These are phyloP conservation scores for Drosophila acutilabella DNA, from an alignment of 2,888 invertebrate species.

Conservation along the genomic window DNA sequence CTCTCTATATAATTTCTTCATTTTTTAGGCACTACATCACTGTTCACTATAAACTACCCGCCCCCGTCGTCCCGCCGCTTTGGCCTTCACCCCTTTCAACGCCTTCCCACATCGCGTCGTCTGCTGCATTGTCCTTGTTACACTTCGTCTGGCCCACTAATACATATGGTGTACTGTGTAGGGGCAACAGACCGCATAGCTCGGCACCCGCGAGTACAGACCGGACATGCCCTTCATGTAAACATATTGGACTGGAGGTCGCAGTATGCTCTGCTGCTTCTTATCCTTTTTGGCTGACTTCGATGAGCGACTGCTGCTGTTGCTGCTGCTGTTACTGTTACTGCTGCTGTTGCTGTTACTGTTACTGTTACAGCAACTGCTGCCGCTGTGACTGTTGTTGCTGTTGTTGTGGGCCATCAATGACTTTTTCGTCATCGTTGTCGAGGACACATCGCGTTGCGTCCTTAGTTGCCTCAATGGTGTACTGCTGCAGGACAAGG, in stretches of 20 bases:
- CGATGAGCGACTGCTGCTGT: slow-evolving; percentile 35
- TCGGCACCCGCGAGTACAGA: slow-evolving; percentile 92
- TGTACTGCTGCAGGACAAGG: slow-evolving; percentile 88
- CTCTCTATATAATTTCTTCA: slow-evolving; percentile 11
- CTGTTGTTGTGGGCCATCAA: slow-evolving; percentile 53
- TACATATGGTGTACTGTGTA: slow-evolving; percentile 82
- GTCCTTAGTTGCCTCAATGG: slow-evolving; percentile 72
- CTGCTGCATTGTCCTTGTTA: slow-evolving; percentile 29
- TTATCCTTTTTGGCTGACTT: slow-evolving; percentile 76
- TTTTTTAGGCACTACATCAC: slow-evolving; percentile 80
- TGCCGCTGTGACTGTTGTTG: slow-evolving; percentile 41
- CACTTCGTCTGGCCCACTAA: slow-evolving; percentile 35
- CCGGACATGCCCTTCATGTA: slow-evolving; percentile 93
- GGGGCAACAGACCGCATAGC: slow-evolving; percentile 85
- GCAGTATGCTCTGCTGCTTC: slow-evolving; percentile 90
- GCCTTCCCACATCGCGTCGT: neutral
- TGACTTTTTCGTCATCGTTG: slow-evolving; percentile 46
- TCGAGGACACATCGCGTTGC: slow-evolving; percentile 27
- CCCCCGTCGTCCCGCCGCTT: slow-evolving; percentile 9
- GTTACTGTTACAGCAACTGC: slow-evolving; percentile 86
- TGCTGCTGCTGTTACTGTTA: slow-evolving; percentile 49
- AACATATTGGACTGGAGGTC: slow-evolving; percentile 92
- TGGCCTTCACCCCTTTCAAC: slow-evolving; percentile 32
- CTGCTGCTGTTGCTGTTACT: slow-evolving; percentile 31
- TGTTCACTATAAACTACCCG: slow-evolving; percentile 62